Conservation (phyloP, 2,888 invertebrate genomes). For the Megastigmus dorsalis region DNA sequence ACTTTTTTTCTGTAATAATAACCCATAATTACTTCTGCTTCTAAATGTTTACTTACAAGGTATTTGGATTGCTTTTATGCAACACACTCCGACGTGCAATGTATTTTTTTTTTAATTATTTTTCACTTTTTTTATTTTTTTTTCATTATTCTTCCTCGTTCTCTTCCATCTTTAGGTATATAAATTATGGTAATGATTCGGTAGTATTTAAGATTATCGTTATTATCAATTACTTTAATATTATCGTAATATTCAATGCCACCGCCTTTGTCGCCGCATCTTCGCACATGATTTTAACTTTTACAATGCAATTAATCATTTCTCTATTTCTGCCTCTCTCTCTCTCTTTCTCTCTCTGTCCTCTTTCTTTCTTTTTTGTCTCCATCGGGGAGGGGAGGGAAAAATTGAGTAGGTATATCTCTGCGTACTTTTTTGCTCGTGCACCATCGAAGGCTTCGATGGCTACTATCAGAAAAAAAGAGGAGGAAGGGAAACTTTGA, state of each 20-base stretch:
- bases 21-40: constrained; percentile 56
- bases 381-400: neutral
- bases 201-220: constrained; percentile 65
- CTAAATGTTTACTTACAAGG: constrained; percentile 71
- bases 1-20: constrained; percentile 45
- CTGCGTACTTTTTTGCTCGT: neutral
- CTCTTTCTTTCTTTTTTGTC: neutral
- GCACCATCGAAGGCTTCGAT: neutral
- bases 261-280: constrained; percentile 55
- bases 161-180: constrained; percentile 65
- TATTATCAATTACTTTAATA: constrained; percentile 54
- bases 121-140: constrained; percentile 29
- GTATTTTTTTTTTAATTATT: constrained; percentile 20
- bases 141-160: constrained; percentile 34
- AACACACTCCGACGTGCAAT: constrained; percentile 63
- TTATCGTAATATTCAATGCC: constrained; percentile 59
- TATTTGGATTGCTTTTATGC: constrained; percentile 70
- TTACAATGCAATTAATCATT: constrained; percentile 26
- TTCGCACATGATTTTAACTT: constrained; percentile 21
- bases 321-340: constrained; percentile 6
- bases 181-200: constrained; percentile 75
- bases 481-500: neutral
- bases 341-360: constrained; percentile 10
- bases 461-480: neutral
- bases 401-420: neutral